Base-by-base conservation (phyloP, 2,113 vertebrate genomes). In the Neodon shergylaensis region DNA sequence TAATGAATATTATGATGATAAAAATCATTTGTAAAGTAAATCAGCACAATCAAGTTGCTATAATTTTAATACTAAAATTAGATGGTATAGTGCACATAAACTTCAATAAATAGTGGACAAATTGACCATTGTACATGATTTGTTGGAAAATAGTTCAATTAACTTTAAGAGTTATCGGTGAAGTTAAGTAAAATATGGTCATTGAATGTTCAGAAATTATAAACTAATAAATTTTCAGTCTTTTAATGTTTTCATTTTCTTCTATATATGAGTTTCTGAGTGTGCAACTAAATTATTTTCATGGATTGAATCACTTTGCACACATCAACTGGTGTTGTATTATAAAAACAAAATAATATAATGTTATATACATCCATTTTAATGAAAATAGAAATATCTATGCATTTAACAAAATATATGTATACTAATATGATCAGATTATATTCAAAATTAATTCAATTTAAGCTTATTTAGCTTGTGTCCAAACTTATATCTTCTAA, bases 11-110 rank as follows among this genome's bases (percentile, higher is more conserved):
- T 90, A 68, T 61, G 44, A 47, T 88, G 8, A 90, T 54, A 36
- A 95, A 92, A 83, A 42, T 72, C 1, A 95, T 58, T 92, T 94
- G 88, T 61, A 76, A 47, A 91, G 65, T 39, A 68, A 93, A 79
- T 96, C 36, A 77, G 9, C 2, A 49, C 72, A 26, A 91, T 88
- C 49, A 33, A 66, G 76, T 72, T 13, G 2, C 16, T 88, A 33
- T 24, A 36, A 12, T 66, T 78, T 84, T 92, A 72, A 87, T 77
- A 61, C 5, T 19, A 91, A 22, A 83, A 19, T 39, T 54, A 73
- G 49, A 79, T 74, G 19, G 47, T 52, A 5, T 4, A 74, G 14
- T 16, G 14, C 28, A 3, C 68, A 13, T 54, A 26, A 86, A 63
- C 26, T 70, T 86, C 28, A 17, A 85, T 2, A 93, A 44, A 66